phyloP scores from a whole-genome alignment of 37 sponge, comb jelly and placozoan species.

The Spongilla lacustris region DNA sequence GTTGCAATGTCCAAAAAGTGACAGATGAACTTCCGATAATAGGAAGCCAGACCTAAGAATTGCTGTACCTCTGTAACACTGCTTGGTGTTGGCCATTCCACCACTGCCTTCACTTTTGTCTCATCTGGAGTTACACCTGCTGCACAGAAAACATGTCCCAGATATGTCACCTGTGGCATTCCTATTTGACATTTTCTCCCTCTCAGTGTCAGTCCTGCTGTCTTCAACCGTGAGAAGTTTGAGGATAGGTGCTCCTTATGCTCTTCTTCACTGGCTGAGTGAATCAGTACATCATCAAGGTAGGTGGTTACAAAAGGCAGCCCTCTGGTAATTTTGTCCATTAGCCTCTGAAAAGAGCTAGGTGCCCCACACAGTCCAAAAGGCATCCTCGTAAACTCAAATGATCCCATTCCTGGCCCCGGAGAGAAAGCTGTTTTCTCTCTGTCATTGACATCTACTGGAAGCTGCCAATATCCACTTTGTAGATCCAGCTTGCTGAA shows the following conservation, averaged over 20 bases:
- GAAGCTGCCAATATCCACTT: slow-evolving; percentile 75
- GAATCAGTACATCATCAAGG: slow-evolving; percentile 55
- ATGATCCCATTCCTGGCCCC: slow-evolving; percentile 68
- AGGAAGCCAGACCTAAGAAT: slow-evolving; percentile 64
- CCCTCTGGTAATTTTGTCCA: slow-evolving; percentile 55
- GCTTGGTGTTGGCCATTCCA: slow-evolving; percentile 48
- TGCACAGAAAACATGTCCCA: slow-evolving; percentile 46
- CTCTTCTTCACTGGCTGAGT: slow-evolving; percentile 6
- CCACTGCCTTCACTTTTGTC: slow-evolving; percentile 37
- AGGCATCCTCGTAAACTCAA: slow-evolving; percentile 50
- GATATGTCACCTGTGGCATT: slow-evolving; percentile 35
- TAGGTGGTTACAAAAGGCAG: slow-evolving; percentile 50
- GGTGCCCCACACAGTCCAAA: slow-evolving; percentile 65
- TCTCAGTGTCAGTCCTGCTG: slow-evolving; percentile 61
- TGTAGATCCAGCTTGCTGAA: slow-evolving; percentile 61
- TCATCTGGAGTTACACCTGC: slow-evolving; percentile 62
- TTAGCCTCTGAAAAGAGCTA: slow-evolving; percentile 57
- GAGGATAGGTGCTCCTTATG: slow-evolving; percentile 44
- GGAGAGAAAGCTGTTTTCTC: slow-evolving; percentile 63
- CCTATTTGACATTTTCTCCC: slow-evolving; percentile 62
- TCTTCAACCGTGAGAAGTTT: slow-evolving; percentile 45
- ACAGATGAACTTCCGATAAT: slow-evolving; percentile 56
- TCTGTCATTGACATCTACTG: slow-evolving; percentile 38
- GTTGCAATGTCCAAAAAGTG: too few species aligned
- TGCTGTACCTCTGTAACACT: slow-evolving; percentile 16